These are phyloP conservation scores for Sylvia borin DNA, from an alignment of 2,797 vertebrate species.

Conservation along the genomic window DNA sequence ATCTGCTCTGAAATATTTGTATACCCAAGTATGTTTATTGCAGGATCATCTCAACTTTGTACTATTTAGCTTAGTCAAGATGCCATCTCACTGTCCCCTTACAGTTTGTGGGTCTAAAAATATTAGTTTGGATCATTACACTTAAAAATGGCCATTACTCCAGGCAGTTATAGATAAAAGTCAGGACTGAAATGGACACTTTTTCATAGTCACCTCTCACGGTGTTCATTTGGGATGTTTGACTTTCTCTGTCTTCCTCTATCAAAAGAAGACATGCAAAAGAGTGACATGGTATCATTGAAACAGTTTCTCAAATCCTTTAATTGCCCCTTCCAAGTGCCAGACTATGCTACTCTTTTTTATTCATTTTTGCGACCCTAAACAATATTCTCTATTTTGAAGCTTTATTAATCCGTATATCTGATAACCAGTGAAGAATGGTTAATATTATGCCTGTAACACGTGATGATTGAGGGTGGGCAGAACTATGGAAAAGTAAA, in stretches of 20 bases:
- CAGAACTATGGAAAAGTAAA: neutral
- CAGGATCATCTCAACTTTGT: neutral
- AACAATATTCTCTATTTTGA: neutral
- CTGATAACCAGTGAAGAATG: neutral
- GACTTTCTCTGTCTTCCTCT: neutral
- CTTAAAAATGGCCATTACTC: neutral
- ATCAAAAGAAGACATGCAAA: neutral
- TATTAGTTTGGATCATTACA: neutral
- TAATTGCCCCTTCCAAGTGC: neutral
- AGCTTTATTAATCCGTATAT: neutral
- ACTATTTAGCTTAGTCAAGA: neutral
- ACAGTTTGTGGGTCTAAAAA: neutral
- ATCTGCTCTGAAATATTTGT: neutral
- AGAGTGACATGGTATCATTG: neutral
- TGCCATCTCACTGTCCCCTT: neutral
- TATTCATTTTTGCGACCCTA: neutral
- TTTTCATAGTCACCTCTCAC: neutral
- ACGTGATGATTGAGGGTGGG: neutral
- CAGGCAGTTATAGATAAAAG: neutral
- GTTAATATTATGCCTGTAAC: neutral
- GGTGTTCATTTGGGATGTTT: neutral
- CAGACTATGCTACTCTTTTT: neutral
- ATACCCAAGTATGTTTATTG: neutral
- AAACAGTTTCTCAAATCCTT: neutral
- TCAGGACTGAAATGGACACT: neutral